Evolutionary conservation across 2,797 vertebrate genomes (phyloP).

Genomic region (Ptychadena robeensis): DNA sequence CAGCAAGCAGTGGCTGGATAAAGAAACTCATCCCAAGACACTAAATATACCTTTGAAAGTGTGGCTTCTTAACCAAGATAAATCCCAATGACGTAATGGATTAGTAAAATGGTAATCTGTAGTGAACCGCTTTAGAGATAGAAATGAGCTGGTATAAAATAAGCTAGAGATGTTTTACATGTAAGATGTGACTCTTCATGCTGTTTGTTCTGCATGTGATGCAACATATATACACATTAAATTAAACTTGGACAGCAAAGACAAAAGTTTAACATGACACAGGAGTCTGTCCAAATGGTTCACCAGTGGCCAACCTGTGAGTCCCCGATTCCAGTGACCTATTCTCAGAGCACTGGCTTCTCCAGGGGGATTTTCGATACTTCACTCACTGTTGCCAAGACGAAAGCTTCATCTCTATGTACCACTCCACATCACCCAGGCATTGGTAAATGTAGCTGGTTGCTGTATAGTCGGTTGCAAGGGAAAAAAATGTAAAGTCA

Average conservation of each 20-base stretch:
- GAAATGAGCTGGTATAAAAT: neutral
- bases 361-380: conserved; percentile 97
- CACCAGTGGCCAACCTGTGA: conserved; percentile 99
- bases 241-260: conserved; percentile 88
- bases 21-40: too few species aligned
- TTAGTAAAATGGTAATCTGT: neutral
- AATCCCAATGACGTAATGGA: too few species aligned
- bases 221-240: conserved; percentile 54
- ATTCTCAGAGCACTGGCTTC: conserved; percentile 99
- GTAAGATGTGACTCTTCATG: neutral
- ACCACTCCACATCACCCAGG: conserved; percentile 99
- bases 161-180: neutral
- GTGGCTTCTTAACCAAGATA: neutral
- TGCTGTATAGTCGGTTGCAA: conserved; percentile 99
- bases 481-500: conserved; percentile 99
- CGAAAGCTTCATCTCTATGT: conserved; percentile 99
- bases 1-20: neutral
- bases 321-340: conserved; percentile 99
- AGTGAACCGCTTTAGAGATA: neutral
- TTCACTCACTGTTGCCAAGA: conserved; percentile 99
- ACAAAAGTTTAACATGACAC: conserved; percentile 95
- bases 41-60: neutral
- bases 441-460: conserved; percentile 99
- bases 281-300: conserved; percentile 97
- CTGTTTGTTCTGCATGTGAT: neutral